Evolutionary conservation across 2,888 invertebrate species (phyloP), one percentile per base, ranked within the genome.

Genomic region (Cordilura impudica): DNA sequence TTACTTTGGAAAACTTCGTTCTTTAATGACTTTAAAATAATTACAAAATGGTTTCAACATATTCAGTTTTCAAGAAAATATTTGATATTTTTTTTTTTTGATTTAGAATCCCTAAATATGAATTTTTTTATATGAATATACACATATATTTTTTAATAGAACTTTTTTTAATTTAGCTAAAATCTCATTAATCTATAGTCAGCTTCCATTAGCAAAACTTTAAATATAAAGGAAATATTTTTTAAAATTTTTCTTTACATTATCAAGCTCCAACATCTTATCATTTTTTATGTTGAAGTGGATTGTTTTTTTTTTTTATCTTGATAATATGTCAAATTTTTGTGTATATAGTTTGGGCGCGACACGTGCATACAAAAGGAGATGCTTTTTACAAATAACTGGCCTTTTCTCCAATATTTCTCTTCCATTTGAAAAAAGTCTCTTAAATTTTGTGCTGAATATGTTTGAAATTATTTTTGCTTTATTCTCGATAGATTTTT

Each of bases 311-410:
- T 8, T 26, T 23, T 49, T 58, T 69, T 49, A n/a, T n/a, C n/a
- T n/a, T n/a, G n/a, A n/a, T n/a, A 49, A 45, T 35, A 56, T 78
- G 56, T 63, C 51, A 53, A 63, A 72, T 75, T 71, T 79, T 71
- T 81, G 72, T 82, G 78, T 82, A 81, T 75, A 81, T 77, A 82
- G 70, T 82, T 83, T 83, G 83, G 83, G 82, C 82, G 82, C 82
- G 83, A 82, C 82, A 82, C 82, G 82, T 83, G 81, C 81, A 76
- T 71, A 83, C 81, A 83, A 81, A 67, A 76, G 78, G 78, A 81
- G 73, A 70, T 78, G 65, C 60, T 78, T 31, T 58, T 71, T 53
- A 70, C 54, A 75, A 84, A 82, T 81, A 83, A 83, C 78, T 81
- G n/a, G n/a, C n/a, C n/a, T n/a, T n/a, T n/a, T n/a, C n/a, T n/a